Evolutionary conservation across 2,797 vertebrate genomes (phyloP).

Genomic region (Octomys mimax): DNA sequence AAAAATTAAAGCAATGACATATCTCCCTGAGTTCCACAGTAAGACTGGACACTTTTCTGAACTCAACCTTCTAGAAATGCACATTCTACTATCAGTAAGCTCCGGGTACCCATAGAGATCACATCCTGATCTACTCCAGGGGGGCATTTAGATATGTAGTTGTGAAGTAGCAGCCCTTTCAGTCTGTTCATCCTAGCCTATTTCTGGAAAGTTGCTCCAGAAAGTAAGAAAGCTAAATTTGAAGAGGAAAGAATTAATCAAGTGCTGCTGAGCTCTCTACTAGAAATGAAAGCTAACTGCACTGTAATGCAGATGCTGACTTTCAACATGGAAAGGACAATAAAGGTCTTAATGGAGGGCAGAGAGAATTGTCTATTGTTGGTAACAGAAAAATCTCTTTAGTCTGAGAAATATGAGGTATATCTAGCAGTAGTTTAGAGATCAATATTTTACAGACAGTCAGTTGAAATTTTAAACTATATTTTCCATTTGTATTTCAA

Average conservation of each 20-base stretch:
- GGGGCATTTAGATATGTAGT: not conserved
- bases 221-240: conserved; percentile 79
- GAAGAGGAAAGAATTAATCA: conserved; percentile 76
- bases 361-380: conserved; percentile 14
- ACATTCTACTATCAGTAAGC: not conserved
- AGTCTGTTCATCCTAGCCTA: conserved; percentile 72
- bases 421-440: conserved; percentile 71
- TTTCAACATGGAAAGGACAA: conserved; percentile 74
- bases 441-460: conserved; percentile 67
- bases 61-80: not conserved
- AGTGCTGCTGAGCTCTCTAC: conserved; percentile 56
- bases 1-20: conserved; percentile 21
- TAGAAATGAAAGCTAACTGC: conserved; percentile 76
- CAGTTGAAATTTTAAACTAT: conserved; percentile 82
- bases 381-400: conserved; percentile 67
- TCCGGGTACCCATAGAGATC: not conserved
- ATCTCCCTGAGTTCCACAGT: not conserved
- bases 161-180: not conserved
- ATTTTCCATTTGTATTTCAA: conserved; percentile 80
- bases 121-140: not conserved
- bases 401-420: conserved; percentile 75
- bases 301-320: conserved; percentile 66
- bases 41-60: not conserved
- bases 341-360: conserved; percentile 67
- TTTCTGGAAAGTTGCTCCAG: conserved; percentile 64